phyloP scores from a whole-genome alignment of 2,888 invertebrate genomes.

The Opisthograptis luteolata region DNA sequence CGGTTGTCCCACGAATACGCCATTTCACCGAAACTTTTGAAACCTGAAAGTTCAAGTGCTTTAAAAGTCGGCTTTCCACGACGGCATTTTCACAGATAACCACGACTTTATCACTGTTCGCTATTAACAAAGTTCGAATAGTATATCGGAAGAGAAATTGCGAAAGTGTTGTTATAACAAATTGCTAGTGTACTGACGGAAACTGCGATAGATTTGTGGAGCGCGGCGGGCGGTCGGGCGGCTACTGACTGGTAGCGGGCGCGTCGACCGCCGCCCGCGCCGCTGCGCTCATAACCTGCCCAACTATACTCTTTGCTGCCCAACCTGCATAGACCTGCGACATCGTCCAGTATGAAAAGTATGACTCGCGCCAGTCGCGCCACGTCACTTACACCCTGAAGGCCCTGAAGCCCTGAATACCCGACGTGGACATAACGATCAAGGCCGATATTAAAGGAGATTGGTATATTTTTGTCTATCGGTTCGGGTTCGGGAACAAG shows the following conservation, averaged over 20 bases:
- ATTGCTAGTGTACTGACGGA: slow-evolving; percentile 8
- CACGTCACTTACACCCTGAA: slow-evolving; percentile 20
- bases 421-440: slow-evolving; percentile 26
- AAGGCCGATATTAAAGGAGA: slow-evolving; percentile 24
- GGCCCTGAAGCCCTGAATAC: not conserved
- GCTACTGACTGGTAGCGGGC: slow-evolving; percentile 23
- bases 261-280: slow-evolving; percentile 60
- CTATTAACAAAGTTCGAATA: not conserved
- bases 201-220: slow-evolving; percentile 3
- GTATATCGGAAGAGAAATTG: not conserved
- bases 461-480: slow-evolving; percentile 18
- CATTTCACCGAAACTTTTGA: slow-evolving; percentile 71
- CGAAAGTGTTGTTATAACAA: slow-evolving; percentile 2
- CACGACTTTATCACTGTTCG: not conserved
- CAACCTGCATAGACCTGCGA: too few relatives aligned
- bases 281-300: slow-evolving; percentile 49
- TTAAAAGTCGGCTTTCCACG: slow-evolving; percentile 10
- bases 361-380: slow-evolving; percentile 40
- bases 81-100: slow-evolving; percentile 5
- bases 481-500: slow-evolving; percentile 8
- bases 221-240: slow-evolving; percentile 31
- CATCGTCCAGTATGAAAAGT: too few relatives aligned
- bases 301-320: too few relatives aligned
- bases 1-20: slow-evolving; percentile 94
- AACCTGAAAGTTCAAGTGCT: slow-evolving; percentile 23